A percentile compares a stretch with the other conserved stretches of the same genome.
Evolutionary conservation across 1,140 invertebrate species (phyloP).

Genomic region (Tenebrio molitor): DNA sequence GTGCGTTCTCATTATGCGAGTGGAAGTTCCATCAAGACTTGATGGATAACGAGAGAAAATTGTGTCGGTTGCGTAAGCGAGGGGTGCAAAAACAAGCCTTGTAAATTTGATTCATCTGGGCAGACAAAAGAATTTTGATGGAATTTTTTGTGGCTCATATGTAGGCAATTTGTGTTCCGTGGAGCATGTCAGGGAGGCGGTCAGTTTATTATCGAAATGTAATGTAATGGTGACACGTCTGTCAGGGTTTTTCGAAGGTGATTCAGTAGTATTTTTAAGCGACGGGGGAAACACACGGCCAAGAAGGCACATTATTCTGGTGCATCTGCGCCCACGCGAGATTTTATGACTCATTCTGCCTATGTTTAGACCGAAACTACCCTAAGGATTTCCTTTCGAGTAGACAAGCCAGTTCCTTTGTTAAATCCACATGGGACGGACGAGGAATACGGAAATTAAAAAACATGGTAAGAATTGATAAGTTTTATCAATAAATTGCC

Average conservation of each 20-base stretch:
- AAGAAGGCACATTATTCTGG: background rate
- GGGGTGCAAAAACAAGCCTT: background rate
- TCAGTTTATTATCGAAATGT: background rate
- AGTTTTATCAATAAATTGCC: conserved; percentile 20
- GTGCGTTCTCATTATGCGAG: too few species aligned
- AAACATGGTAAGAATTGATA: conserved; percentile 20
- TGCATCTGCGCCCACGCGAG: conserved; percentile 29
- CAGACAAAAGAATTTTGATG: conserved; percentile 13
- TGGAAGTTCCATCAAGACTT: too few species aligned
- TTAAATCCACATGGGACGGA: conserved; percentile 17
- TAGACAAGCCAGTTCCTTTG: conserved; percentile 15
- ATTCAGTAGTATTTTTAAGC: conserved; percentile 30
- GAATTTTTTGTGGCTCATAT: conserved; percentile 2
- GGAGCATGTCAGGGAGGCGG: background rate
- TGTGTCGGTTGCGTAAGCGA: too few species aligned
- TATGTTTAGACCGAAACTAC: conserved; percentile 32
- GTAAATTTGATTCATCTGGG: background rate
- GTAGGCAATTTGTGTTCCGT: background rate
- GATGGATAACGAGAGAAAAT: too few species aligned
- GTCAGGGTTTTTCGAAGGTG: background rate
- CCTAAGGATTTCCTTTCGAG: conserved; percentile 32
- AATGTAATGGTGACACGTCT: background rate
- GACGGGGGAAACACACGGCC: background rate
- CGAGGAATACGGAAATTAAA: conserved; percentile 35
- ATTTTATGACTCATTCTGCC: conserved; percentile 29